A percentile compares a stretch with the other conserved stretches of the same genome.
phyloP scores from a whole-genome alignment of 1,140 invertebrate species.

The Anoplophora glabripennis region DNA sequence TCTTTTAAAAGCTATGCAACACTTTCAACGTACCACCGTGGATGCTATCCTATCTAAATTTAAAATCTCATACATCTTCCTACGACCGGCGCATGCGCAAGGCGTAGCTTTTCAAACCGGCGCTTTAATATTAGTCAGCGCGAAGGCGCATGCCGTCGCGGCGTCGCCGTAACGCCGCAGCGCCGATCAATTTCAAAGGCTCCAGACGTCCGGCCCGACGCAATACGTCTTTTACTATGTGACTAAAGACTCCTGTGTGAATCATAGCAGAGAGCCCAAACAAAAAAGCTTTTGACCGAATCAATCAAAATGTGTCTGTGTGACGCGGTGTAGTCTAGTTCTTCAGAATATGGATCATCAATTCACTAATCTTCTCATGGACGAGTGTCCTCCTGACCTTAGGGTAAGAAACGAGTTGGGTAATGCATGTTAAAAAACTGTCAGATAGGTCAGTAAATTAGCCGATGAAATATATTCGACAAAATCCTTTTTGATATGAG shows the following conservation, averaged over 20 bases:
- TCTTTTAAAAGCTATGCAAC: too few relatives aligned
- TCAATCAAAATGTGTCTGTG: not conserved
- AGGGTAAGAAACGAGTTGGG: conserved; percentile 3
- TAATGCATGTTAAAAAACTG: too few relatives aligned
- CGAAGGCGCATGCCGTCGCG: conserved; percentile 12
- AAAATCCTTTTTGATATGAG: too few relatives aligned
- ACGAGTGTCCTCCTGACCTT: conserved; percentile 16
- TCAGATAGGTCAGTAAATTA: too few relatives aligned
- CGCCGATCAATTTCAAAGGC: conserved; percentile 8
- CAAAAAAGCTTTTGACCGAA: not conserved
- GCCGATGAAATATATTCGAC: too few relatives aligned
- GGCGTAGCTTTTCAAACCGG: too few relatives aligned
- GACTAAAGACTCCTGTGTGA: not conserved
- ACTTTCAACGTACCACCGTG: too few relatives aligned
- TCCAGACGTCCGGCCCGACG: not conserved
- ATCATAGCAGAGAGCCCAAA: too few relatives aligned
- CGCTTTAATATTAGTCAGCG: too few relatives aligned
- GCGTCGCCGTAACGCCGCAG: not conserved
- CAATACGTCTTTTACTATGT: not conserved
- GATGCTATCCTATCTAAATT: too few relatives aligned
- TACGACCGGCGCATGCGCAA: too few relatives aligned
- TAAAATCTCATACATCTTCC: too few relatives aligned
- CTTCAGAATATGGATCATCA: not conserved
- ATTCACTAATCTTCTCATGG: conserved; percentile 11
- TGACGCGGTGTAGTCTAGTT: not conserved